Conservation (phyloP, 2,888 invertebrate species). For the Spilosoma lubricipeda region DNA sequence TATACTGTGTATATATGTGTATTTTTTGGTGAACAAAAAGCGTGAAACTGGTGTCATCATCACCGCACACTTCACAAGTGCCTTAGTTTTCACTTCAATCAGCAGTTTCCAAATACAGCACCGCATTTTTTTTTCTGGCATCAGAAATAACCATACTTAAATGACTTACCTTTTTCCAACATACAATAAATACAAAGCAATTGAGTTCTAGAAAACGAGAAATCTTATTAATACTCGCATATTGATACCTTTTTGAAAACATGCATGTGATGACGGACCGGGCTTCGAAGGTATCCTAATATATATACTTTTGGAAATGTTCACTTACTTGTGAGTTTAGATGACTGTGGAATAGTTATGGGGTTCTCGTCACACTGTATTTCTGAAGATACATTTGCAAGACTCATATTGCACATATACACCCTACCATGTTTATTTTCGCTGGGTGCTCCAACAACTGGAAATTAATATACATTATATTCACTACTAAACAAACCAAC, state of each 20-base stretch:
- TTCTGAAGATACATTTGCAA: accelerated
- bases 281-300: background rate
- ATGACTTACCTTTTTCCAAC: background rate
- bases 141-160: too few species aligned
- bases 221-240: too few species aligned
- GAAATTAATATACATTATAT: background rate
- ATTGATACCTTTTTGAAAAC: too few species aligned
- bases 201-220: too few species aligned
- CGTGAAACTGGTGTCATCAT: too few species aligned
- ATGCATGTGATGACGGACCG: too few species aligned
- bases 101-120: too few species aligned
- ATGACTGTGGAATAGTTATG: background rate
- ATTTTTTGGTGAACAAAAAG: too few species aligned
- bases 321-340: background rate
- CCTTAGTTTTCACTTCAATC: too few species aligned
- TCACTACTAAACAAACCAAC: background rate
- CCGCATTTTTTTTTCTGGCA: too few species aligned
- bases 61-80: too few species aligned
- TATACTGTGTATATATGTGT: too few species aligned
- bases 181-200: background rate
- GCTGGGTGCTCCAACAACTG: conserved; percentile 41
- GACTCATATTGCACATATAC: conserved; percentile 23
- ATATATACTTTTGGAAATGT: background rate
- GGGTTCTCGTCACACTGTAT: conserved; percentile 17
- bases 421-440: conserved; percentile 27